Evolutionary conservation across 2,113 vertebrate genomes (phyloP).

Genomic region (Vulpes lagopus): DNA sequence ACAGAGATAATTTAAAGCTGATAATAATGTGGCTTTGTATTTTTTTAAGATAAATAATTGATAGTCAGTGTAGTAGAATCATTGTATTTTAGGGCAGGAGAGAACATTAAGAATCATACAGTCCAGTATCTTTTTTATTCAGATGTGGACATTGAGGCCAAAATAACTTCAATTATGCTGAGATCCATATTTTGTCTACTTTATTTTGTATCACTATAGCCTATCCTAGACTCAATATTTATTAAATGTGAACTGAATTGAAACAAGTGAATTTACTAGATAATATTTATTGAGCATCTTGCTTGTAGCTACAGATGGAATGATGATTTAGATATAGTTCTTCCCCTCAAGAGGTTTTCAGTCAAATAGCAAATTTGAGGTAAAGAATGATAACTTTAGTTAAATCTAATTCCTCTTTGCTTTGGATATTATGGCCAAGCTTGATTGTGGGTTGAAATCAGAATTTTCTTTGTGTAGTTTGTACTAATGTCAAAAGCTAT

Average conservation of each 20-base stretch:
- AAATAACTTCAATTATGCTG: background rate
- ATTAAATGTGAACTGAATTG: background rate
- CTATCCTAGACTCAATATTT: background rate
- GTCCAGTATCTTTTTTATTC: background rate
- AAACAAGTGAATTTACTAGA: background rate
- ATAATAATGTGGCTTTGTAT: background rate
- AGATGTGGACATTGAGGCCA: background rate
- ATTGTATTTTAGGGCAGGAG: background rate
- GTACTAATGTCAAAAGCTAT: background rate
- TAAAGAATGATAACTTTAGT: background rate
- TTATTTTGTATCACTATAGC: background rate
- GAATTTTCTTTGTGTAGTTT: background rate
- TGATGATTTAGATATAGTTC: background rate
- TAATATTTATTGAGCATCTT: background rate
- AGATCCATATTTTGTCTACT: background rate
- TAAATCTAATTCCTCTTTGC: background rate
- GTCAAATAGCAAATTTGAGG: conserved; percentile 27
- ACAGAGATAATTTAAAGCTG: background rate
- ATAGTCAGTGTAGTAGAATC: background rate
- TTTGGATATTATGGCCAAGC: background rate
- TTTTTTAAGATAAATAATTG: conserved; percentile 36
- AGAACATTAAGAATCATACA: conserved; percentile 2
- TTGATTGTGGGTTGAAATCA: background rate
- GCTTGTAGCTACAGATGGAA: background rate
- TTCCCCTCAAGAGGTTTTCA: conserved; percentile 32